phyloP scores from a whole-genome alignment of 2,888 invertebrate species.

The Cataglyphis altisquamis region DNA sequence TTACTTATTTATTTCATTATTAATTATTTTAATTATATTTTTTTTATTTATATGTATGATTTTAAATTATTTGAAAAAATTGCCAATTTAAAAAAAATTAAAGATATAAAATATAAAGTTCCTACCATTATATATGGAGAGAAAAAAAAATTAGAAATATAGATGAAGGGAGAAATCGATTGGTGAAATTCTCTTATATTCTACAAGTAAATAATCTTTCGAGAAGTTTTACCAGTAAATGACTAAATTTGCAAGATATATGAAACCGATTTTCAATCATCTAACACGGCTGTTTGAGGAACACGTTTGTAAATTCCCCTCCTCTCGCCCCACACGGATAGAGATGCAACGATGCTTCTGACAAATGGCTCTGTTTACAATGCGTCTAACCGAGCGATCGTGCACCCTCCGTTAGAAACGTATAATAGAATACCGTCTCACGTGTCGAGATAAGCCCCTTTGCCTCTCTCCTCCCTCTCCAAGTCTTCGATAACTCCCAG shows the following conservation, averaged over 20 bases:
- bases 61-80: too few relatives aligned
- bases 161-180: not conserved
- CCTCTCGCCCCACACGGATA: not conserved
- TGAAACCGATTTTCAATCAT: not conserved
- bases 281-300: not conserved
- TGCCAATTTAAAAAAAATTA: not conserved
- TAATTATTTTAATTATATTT: too few relatives aligned
- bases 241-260: not conserved
- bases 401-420: conserved; percentile 62
- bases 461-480: not conserved
- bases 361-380: conserved; percentile 82
- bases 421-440: conserved; percentile 69
- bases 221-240: not conserved
- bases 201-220: not conserved
- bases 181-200: not conserved
- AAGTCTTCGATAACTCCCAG: conserved; percentile 58
- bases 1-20: too few relatives aligned
- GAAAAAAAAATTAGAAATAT: not conserved
- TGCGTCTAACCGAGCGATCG: conserved; percentile 71
- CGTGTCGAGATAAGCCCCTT: conserved; percentile 65
- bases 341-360: conserved; percentile 60
- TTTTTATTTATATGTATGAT: too few relatives aligned
- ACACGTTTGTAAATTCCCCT: not conserved
- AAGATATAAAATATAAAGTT: not conserved
- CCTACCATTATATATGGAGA: not conserved